Conservation (phyloP, 2,888 invertebrate genomes). For the Cosmia trapezina region DNA sequence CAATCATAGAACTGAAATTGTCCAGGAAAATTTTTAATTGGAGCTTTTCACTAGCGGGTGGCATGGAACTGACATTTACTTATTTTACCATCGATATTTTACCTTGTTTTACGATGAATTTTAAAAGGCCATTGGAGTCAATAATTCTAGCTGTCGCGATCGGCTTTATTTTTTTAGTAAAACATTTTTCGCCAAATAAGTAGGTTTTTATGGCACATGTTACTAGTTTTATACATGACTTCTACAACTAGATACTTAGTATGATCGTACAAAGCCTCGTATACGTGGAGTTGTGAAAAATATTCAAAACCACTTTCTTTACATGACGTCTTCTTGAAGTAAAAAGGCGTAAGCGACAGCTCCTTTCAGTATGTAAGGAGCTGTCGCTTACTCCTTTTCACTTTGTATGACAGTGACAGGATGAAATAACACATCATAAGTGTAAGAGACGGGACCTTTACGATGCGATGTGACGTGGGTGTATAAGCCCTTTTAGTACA, state of each 20-base stretch:
- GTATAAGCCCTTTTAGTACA: conserved; percentile 34
- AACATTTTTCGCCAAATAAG: background rate
- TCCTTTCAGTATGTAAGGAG: background rate
- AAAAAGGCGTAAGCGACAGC: conserved; percentile 15
- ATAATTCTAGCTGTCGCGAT: no score
- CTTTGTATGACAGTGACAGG: background rate
- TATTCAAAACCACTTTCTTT: conserved; percentile 26
- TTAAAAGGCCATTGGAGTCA: background rate
- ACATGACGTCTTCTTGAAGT: conserved; percentile 1
- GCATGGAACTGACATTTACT: conserved; percentile 1
- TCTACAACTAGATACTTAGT: background rate
- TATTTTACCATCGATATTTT: conserved; percentile 1
- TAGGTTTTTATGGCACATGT: background rate
- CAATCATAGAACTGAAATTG: conserved; percentile 48
- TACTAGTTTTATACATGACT: background rate
- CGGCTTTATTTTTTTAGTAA: background rate
- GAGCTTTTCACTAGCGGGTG: conserved; percentile 2
- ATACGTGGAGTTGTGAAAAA: conserved; percentile 25
- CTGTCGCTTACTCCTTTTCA: conserved; percentile 18
- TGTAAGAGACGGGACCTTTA: conserved; percentile 17
- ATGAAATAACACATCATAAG: conserved; percentile 29
- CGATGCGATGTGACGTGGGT: conserved; percentile 31
- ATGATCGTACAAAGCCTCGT: conserved; percentile 2
- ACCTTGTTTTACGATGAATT: background rate
- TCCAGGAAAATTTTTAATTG: conserved; percentile 45